phyloP scores from a whole-genome alignment of 2,797 vertebrate genomes.

The Sciaenops ocellatus region DNA sequence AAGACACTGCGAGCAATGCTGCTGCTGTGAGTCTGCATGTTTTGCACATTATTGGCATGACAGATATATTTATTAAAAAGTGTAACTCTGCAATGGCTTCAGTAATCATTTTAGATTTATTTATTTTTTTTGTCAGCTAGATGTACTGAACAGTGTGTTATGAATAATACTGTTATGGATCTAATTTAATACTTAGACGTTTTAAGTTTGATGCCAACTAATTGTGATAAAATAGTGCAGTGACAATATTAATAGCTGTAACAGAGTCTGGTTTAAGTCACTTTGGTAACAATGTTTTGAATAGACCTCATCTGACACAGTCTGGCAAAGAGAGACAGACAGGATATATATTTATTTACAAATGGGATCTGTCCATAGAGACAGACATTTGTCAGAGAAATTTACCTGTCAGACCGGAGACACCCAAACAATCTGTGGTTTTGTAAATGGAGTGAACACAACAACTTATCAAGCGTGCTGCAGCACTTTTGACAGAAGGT shows the following conservation, averaged over 20 bases:
- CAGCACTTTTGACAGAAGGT: conserved; percentile 54
- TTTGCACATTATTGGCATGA: not conserved
- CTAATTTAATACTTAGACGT: not conserved
- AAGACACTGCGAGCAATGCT: not conserved
- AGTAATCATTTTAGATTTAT: not conserved
- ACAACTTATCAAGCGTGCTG: conserved; percentile 61
- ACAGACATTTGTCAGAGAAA: conserved; percentile 74
- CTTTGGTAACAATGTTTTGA: conserved; percentile 9
- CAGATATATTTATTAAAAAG: not conserved
- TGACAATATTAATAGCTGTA: too few species aligned
- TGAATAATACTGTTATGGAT: not conserved
- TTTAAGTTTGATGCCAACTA: not conserved
- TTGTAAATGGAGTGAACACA: conserved; percentile 65
- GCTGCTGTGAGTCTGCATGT: not conserved
- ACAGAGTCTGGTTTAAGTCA: not conserved
- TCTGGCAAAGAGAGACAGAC: conserved; percentile 10
- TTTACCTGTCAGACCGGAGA: conserved; percentile 71
- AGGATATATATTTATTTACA: conserved; percentile 42
- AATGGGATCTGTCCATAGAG: conserved; percentile 26
- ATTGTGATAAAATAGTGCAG: not conserved
- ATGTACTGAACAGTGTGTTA: not conserved
- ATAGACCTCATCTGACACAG: conserved; percentile 15
- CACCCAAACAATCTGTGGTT: conserved; percentile 74
- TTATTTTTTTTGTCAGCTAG: not conserved
- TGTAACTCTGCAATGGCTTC: not conserved